Percentiles rank a stretch among this genome's conserved stretches.
Conservation (phyloP, 2,113 vertebrate species). For the Helogale parvula region DNA sequence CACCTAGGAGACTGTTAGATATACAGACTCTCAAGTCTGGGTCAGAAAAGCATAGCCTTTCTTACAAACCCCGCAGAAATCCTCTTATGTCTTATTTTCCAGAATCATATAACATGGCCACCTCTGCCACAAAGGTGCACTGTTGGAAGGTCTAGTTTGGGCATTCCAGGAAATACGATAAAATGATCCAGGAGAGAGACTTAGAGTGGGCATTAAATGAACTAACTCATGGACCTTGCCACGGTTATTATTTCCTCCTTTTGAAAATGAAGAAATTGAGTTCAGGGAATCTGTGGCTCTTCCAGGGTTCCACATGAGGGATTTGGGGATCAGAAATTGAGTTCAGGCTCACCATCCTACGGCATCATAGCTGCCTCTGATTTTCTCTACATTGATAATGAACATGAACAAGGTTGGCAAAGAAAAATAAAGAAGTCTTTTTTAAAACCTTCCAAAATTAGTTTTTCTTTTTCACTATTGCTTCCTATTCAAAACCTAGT, state of each 20-base stretch:
- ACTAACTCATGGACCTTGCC: background rate
- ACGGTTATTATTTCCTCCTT: background rate
- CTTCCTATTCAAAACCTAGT: background rate
- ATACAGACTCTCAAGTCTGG: background rate
- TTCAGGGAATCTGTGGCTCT: background rate
- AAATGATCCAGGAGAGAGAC: background rate
- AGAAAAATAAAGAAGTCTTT: background rate
- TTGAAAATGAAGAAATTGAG: constrained; percentile 11
- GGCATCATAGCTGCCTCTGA: background rate
- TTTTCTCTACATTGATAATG: background rate
- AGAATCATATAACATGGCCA: background rate
- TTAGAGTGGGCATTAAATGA: background rate
- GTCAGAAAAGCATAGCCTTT: background rate
- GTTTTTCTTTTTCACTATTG: background rate
- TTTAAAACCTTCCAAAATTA: background rate
- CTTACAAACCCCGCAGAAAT: background rate
- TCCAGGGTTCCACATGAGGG: background rate
- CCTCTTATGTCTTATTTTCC: background rate
- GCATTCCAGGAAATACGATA: background rate
- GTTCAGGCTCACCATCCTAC: background rate
- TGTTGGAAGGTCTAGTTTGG: background rate
- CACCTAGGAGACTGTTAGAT: background rate
- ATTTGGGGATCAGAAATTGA: background rate
- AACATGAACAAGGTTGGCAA: background rate
- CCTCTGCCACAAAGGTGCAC: background rate